Conservation (phyloP, 2,888 invertebrate genomes). For the Pediacus dermestoides region DNA sequence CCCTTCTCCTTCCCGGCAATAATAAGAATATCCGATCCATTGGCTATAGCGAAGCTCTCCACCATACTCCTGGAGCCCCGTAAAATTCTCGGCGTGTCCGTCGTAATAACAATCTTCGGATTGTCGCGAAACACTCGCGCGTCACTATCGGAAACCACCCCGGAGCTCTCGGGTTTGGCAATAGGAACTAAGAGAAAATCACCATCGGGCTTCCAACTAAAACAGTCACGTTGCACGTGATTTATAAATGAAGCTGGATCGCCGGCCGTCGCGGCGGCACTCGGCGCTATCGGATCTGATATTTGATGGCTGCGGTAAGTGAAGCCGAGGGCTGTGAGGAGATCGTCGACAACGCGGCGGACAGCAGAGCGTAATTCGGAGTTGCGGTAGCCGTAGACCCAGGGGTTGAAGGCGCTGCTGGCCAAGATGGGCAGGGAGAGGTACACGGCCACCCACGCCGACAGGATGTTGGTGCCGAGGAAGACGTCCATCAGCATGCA, state of each 20-base stretch:
- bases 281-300: slow-evolving; percentile 38
- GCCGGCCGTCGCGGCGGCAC: slow-evolving; percentile 46
- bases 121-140: slow-evolving; percentile 30
- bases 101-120: slow-evolving; percentile 34
- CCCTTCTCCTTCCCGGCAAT: slow-evolving; percentile 34
- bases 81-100: slow-evolving; percentile 30
- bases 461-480: slow-evolving; percentile 51
- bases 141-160: slow-evolving; percentile 30
- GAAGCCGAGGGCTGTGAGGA: slow-evolving; percentile 50
- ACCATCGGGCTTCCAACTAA: slow-evolving; percentile 37
- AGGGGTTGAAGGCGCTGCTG: slow-evolving; percentile 60
- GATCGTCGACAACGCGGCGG: slow-evolving; percentile 54
- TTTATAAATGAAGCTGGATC: slow-evolving; percentile 46
- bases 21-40: slow-evolving; percentile 43
- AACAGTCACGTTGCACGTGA: slow-evolving; percentile 40
- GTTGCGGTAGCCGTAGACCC: slow-evolving; percentile 64
- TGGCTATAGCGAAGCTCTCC: slow-evolving; percentile 43
- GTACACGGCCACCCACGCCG: slow-evolving; percentile 55
- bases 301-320: slow-evolving; percentile 45
- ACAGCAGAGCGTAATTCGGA: slow-evolving; percentile 59
- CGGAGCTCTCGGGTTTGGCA: slow-evolving; percentile 46
- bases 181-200: slow-evolving; percentile 47
- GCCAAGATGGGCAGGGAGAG: slow-evolving; percentile 58
- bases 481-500: slow-evolving; percentile 56
- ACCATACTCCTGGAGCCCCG: slow-evolving; percentile 44